Evolutionary conservation across 2,888 invertebrate genomes (phyloP).

Genomic region (Dilophus febrilis): DNA sequence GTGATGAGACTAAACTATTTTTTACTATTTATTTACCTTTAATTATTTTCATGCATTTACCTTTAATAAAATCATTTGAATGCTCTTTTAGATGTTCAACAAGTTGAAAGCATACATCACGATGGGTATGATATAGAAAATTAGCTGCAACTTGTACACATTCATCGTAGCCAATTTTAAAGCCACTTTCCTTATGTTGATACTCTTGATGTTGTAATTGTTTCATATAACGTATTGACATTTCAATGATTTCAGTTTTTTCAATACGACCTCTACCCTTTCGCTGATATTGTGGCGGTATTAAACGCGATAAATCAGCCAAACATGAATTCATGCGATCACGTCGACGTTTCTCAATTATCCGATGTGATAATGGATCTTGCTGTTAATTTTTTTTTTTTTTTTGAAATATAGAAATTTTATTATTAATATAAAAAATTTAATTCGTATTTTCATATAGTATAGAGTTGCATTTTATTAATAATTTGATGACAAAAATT

Average conservation of each 20-base stretch:
- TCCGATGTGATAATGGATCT: constrained; percentile 95
- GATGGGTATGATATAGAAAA: constrained; percentile 69
- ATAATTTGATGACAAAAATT: no score
- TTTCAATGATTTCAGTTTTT: constrained; percentile 95
- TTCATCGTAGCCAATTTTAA: constrained; percentile 75
- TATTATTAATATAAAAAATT: no score
- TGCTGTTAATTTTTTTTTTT: no score
- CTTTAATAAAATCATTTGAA: constrained; percentile 45
- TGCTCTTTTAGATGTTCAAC: constrained; percentile 71
- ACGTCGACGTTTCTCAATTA: constrained; percentile 86
- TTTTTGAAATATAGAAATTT: no score
- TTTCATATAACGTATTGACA: constrained; percentile 90
- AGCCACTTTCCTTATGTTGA: constrained; percentile 33
- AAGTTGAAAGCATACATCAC: constrained; percentile 64
- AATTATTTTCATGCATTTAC: no score
- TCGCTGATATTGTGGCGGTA: constrained; percentile 83
- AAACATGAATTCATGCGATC: constrained; percentile 97
- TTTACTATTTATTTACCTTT: no score
- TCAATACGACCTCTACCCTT: constrained; percentile 91
- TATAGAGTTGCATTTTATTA: no score
- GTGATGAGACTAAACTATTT: no score
- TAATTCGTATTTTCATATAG: no score
- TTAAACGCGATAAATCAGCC: constrained; percentile 80
- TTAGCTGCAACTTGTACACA: constrained; percentile 79
- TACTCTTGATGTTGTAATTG: constrained; percentile 56